Conservation (phyloP, 2,888 invertebrate genomes). For the Leptinotarsa tumamoca region DNA sequence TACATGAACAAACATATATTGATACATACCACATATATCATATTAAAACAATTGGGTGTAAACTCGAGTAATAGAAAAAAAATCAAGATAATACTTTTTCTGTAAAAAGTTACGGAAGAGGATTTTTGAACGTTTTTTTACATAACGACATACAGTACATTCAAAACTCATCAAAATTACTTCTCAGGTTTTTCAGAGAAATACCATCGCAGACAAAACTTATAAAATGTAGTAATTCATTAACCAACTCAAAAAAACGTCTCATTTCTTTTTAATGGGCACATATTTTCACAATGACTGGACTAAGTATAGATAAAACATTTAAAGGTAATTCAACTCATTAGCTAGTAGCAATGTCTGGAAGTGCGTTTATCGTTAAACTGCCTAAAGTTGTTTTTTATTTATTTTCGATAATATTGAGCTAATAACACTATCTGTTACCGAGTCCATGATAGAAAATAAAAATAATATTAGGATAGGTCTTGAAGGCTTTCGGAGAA, state of each 20-base stretch:
- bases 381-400: constrained; percentile 16
- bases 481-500: constrained; percentile 30
- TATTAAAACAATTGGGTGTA: too few species aligned
- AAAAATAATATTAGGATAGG: constrained; percentile 36
- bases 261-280: constrained; percentile 12
- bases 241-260: background rate
- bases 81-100: too few species aligned
- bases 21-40: too few species aligned
- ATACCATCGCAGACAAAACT: too few species aligned
- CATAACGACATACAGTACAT: too few species aligned
- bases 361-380: constrained; percentile 6
- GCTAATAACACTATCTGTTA: constrained; percentile 12
- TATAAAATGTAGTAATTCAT: background rate
- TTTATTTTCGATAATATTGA: constrained; percentile 35
- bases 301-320: background rate
- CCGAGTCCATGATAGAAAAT: constrained; percentile 31
- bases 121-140: too few species aligned
- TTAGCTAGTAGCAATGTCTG: constrained; percentile 12
- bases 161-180: too few species aligned
- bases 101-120: too few species aligned
- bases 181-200: too few species aligned
- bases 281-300: constrained; percentile 4
- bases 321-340: constrained; percentile 1
- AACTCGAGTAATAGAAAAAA: too few species aligned
- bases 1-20: too few species aligned